Percentiles rank a stretch among this genome's conserved stretches.
These are phyloP conservation scores for Forbesichthys papilliferus DNA, from an alignment of 2,113 vertebrate species.

Conservation along the genomic window DNA sequence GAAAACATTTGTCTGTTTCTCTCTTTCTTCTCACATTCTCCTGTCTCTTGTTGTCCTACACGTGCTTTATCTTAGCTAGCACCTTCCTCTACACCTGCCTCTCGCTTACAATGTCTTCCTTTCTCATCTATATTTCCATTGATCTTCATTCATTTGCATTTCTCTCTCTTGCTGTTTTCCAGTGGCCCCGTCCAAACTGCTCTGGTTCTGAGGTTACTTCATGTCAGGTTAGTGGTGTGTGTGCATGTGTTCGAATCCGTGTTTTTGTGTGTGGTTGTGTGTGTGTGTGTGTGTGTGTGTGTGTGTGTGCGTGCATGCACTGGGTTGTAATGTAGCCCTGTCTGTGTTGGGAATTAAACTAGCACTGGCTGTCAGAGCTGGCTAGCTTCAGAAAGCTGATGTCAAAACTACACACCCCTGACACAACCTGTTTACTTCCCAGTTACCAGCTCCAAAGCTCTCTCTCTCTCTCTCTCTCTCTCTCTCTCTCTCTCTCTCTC, in stretches of 20 bases:
- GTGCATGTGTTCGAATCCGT: conserved; percentile 1
- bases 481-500: too few species aligned
- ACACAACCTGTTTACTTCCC: conserved; percentile 69
- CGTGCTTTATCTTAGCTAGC: neutral
- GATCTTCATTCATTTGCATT: neutral
- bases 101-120: conserved; percentile 12
- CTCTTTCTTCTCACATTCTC: neutral
- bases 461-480: neutral
- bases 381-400: conserved; percentile 71
- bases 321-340: conserved; percentile 35
- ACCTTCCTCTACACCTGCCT: neutral
- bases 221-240: conserved; percentile 14
- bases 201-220: conserved; percentile 36
- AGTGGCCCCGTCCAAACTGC: conserved; percentile 51
- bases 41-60: neutral
- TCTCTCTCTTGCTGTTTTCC: neutral
- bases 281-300: neutral
- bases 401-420: conserved; percentile 63
- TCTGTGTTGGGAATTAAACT: conserved; percentile 73
- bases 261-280: neutral
- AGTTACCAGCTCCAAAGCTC: conserved; percentile 56
- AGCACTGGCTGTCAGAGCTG: conserved; percentile 74
- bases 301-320: conserved; percentile 34
- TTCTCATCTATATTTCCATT: conserved; percentile 19
- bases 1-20: too few species aligned